These are phyloP conservation scores for Metalampra italica DNA, from an alignment of 2,888 invertebrate genomes.

Conservation along the genomic window DNA sequence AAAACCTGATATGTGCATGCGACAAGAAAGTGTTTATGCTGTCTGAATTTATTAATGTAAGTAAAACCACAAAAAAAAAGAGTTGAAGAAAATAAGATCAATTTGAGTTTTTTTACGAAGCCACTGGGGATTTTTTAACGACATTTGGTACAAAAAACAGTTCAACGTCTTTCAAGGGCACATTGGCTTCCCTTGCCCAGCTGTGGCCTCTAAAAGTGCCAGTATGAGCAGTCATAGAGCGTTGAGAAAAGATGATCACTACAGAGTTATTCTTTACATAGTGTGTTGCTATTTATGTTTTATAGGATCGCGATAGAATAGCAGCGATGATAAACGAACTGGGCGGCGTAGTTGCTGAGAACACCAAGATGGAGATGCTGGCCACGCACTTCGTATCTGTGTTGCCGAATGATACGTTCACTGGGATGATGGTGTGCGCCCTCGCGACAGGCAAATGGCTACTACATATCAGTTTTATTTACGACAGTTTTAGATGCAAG, in stretches of 20 bases:
- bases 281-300: background rate
- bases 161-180: too few relatives aligned
- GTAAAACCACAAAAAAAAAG: too few relatives aligned
- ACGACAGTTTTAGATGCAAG: slow-evolving; percentile 68
- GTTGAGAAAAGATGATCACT: too few relatives aligned
- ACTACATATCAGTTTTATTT: slow-evolving; percentile 59
- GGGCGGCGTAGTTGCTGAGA: slow-evolving; percentile 69
- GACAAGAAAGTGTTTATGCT: slow-evolving; percentile 72
- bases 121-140: too few relatives aligned
- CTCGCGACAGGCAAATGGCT: slow-evolving; percentile 71
- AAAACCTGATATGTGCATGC: slow-evolving; percentile 69
- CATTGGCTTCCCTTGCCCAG: too few relatives aligned
- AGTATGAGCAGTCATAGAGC: too few relatives aligned
- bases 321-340: slow-evolving; percentile 64
- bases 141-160: too few relatives aligned
- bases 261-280: too few relatives aligned
- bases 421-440: slow-evolving; percentile 73
- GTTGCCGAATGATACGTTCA: slow-evolving; percentile 62
- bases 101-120: too few relatives aligned
- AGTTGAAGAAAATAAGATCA: too few relatives aligned
- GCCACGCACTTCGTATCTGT: slow-evolving; percentile 66
- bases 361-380: slow-evolving; percentile 73
- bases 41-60: slow-evolving; percentile 63
- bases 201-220: too few relatives aligned
- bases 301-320: slow-evolving; percentile 61